phyloP scores from a whole-genome alignment of 2,113 vertebrate species.

The Chauna torquata region DNA sequence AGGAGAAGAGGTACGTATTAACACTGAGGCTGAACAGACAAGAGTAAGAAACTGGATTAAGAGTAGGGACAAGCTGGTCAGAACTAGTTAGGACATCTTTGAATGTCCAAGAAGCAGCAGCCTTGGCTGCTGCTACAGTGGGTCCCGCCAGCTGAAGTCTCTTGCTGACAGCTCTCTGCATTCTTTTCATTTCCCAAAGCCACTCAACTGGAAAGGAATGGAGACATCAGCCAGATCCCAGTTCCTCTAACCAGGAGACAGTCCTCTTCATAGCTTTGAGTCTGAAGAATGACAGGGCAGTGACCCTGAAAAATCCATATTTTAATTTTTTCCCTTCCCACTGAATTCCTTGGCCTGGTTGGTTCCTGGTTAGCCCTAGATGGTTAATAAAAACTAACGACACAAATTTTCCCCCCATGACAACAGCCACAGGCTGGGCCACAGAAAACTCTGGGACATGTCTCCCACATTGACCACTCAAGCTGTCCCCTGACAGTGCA shows the following conservation, averaged over 20 bases:
- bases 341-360: constrained; percentile 3
- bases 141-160: not conserved
- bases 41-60: not conserved
- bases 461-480: not conserved
- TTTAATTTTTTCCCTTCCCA: constrained; percentile 34
- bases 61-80: not conserved
- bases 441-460: not conserved
- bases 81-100: not conserved
- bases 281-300: constrained; percentile 22
- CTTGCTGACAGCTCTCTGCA: not conserved
- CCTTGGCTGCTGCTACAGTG: not conserved
- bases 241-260: not conserved
- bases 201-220: not conserved
- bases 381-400: not conserved
- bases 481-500: not conserved
- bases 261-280: not conserved
- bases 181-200: constrained; percentile 10
- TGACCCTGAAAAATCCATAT: not conserved
- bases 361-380: not conserved
- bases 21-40: not conserved
- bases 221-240: not conserved
- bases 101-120: not conserved
- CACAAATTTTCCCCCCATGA: not conserved
- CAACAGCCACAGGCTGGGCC: not conserved
- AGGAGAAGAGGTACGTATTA: not conserved